phyloP scores from a whole-genome alignment of 1,140 invertebrate genomes.

The Habropoda laboriosa region DNA sequence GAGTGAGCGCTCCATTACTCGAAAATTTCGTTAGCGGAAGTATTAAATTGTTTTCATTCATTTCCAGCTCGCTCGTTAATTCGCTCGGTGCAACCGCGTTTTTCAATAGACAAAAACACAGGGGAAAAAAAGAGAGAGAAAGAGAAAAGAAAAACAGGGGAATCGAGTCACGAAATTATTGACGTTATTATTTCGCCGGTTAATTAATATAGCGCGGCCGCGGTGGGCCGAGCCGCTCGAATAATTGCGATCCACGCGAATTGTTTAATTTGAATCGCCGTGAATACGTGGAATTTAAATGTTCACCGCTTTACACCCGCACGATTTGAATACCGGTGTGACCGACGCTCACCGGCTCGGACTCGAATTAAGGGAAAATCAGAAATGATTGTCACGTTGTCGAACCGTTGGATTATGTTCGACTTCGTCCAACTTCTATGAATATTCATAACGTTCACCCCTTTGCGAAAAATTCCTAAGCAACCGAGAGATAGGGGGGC shows the following conservation, averaged over 20 bases:
- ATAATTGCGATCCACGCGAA: conserved; percentile 26
- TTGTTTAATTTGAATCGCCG: conserved; percentile 35
- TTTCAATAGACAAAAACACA: background rate
- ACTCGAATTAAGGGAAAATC: conserved; percentile 44
- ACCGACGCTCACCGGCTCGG: background rate
- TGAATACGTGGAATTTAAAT: conserved; percentile 41
- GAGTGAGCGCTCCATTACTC: background rate
- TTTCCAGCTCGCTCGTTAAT: background rate
- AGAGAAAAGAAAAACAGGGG: background rate
- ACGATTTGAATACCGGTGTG: conserved; percentile 28
- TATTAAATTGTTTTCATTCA: background rate
- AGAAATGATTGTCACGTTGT: conserved; percentile 50
- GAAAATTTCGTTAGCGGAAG: background rate
- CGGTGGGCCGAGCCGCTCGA: background rate
- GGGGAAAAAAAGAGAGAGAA: background rate
- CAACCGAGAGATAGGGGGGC: conserved; percentile 32
- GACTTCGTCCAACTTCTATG: conserved; percentile 45
- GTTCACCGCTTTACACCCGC: conserved; percentile 21
- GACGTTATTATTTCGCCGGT: conserved; percentile 20
- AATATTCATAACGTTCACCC: conserved; percentile 68
- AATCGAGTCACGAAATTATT: conserved; percentile 27
- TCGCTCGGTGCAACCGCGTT: background rate
- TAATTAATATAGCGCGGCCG: conserved; percentile 14
- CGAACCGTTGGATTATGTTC: conserved; percentile 39
- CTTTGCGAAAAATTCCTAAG: conserved; percentile 48